Conservation (phyloP, 2,888 invertebrate species). For the Euplagia quadripunctaria region DNA sequence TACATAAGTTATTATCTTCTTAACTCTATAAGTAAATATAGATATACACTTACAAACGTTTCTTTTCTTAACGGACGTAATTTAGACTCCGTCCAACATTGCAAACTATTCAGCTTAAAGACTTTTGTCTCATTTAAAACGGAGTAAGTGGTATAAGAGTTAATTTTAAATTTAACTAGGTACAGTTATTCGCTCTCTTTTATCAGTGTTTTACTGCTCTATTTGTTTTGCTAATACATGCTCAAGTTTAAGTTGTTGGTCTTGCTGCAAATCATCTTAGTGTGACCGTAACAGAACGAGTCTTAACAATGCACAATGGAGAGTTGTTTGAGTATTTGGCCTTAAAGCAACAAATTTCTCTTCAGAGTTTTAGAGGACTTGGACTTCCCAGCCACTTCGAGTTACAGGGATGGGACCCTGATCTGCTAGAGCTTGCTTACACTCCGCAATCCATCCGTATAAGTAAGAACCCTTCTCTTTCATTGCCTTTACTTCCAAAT, state of each 20-base stretch:
- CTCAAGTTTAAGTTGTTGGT: no score
- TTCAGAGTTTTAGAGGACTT: background rate
- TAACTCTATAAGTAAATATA: background rate
- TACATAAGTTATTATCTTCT: no score
- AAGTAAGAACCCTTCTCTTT: no score
- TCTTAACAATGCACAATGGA: background rate
- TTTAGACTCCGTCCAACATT: background rate
- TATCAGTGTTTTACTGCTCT: no score
- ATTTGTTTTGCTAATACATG: no score
- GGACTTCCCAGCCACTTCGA: no score
- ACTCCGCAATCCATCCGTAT: no score
- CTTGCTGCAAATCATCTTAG: background rate
- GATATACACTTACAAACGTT: background rate
- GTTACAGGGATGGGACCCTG: no score
- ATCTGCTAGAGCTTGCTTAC: no score
- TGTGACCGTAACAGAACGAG: background rate
- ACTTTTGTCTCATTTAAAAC: background rate
- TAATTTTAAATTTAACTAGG: background rate
- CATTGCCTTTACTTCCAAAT: no score
- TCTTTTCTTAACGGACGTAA: background rate
- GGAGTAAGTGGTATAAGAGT: background rate
- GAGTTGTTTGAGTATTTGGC: background rate
- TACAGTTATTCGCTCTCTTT: no score
- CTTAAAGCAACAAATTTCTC: background rate
- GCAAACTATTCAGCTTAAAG: background rate